These are phyloP conservation scores for Dasypogon diadema DNA, from an alignment of 2,888 invertebrate species.

Conservation along the genomic window DNA sequence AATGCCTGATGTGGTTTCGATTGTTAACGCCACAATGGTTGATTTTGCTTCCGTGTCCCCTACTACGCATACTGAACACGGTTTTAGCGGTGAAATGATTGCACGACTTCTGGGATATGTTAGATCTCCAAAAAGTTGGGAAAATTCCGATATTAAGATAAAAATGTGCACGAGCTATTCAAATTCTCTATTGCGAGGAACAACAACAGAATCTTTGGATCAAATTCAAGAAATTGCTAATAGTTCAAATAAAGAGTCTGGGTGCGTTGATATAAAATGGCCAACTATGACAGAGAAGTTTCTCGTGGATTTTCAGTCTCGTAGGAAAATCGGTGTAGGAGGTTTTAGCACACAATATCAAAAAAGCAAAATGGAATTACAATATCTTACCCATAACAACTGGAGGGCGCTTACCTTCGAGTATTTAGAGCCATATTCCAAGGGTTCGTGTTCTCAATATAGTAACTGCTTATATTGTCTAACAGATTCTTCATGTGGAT, in stretches of 20 bases:
- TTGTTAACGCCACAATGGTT: slow-evolving; percentile 87
- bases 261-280: slow-evolving; percentile 78
- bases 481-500: slow-evolving; percentile 89
- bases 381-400: slow-evolving; percentile 80
- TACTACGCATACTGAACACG: slow-evolving; percentile 77
- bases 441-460: slow-evolving; percentile 81
- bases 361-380: slow-evolving; percentile 85
- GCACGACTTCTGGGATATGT: slow-evolving; percentile 86
- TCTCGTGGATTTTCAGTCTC: slow-evolving; percentile 78
- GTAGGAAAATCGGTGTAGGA: slow-evolving; percentile 69
- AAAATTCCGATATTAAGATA: slow-evolving; percentile 75
- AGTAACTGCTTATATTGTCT: slow-evolving; percentile 89
- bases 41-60: slow-evolving; percentile 82
- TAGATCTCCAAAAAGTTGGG: slow-evolving; percentile 79
- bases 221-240: slow-evolving; percentile 72
- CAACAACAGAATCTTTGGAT: slow-evolving; percentile 66
- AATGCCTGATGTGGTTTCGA: slow-evolving; percentile 89
- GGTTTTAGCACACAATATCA: slow-evolving; percentile 75
- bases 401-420: slow-evolving; percentile 89
- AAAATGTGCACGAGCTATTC: slow-evolving; percentile 85
- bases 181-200: slow-evolving; percentile 76
- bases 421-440: slow-evolving; percentile 88
- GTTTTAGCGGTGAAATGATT: slow-evolving; percentile 78
- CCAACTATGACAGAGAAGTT: slow-evolving; percentile 75
- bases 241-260: slow-evolving; percentile 76